Conservation (phyloP, 2,888 invertebrate species). For the Dicyrtoma fusca region DNA sequence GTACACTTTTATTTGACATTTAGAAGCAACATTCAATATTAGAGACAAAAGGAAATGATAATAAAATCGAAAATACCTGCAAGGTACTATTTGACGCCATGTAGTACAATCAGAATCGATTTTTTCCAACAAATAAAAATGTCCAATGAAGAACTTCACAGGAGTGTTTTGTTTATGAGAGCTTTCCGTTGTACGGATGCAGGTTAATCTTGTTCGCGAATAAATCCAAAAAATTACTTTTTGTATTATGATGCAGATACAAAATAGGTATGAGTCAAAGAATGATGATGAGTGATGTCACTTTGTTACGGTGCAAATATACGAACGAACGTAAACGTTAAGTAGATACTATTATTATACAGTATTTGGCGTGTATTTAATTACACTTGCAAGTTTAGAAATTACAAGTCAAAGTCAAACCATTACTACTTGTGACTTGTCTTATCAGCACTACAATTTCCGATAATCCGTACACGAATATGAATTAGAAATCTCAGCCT, state of each 20-base stretch:
- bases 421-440: no score
- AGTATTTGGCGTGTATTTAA: no score
- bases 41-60: background rate
- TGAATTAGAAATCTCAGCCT: no score
- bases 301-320: background rate
- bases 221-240: constrained; percentile 14
- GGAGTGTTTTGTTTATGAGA: background rate
- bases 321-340: no score
- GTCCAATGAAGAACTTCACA: no score
- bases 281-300: constrained; percentile 20
- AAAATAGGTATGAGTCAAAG: background rate
- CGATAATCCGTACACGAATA: no score
- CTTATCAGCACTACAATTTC: background rate
- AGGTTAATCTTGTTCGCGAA: background rate
- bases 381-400: no score
- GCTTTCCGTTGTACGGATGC: background rate
- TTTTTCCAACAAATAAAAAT: no score
- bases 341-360: background rate
- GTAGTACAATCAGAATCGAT: constrained; percentile 4
- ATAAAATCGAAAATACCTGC: constrained; percentile 38
- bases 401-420: background rate
- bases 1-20: no score
- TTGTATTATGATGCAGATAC: no score
- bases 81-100: constrained; percentile 48
- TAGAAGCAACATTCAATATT: no score